These are phyloP conservation scores for Emberiza fucata DNA, from an alignment of 2,113 vertebrate genomes.

Conservation along the genomic window DNA sequence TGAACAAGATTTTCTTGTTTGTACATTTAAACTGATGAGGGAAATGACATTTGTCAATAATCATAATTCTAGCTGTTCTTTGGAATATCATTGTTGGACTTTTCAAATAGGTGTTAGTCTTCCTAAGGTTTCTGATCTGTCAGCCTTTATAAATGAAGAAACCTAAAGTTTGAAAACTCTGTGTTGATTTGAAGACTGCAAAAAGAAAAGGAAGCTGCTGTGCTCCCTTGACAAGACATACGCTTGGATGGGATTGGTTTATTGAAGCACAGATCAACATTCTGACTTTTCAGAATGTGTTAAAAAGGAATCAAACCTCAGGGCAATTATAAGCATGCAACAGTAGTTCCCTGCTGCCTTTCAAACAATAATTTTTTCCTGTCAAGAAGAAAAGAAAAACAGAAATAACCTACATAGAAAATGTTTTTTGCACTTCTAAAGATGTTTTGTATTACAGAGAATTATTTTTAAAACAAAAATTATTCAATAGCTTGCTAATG, in stretches of 20 bases:
- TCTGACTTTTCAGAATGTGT: slow-evolving; percentile 12
- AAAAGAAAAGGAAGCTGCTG: not conserved
- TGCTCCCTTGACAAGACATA: not conserved
- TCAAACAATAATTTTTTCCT: not conserved
- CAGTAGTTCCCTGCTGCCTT: not conserved
- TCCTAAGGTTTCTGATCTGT: not conserved
- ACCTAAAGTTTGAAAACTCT: not conserved
- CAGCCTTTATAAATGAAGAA: not conserved
- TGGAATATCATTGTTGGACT: not conserved
- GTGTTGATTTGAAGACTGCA: not conserved
- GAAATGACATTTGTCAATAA: not conserved
- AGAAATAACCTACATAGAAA: not conserved
- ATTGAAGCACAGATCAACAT: not conserved
- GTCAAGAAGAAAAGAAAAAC: not conserved
- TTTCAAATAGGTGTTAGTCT: not conserved
- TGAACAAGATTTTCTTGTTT: not conserved
- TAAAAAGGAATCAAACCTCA: slow-evolving; percentile 8
- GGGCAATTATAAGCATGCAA: not conserved
- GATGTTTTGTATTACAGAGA: not conserved
- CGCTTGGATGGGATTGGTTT: not conserved
- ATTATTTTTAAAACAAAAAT: not conserved
- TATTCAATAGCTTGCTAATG: not conserved
- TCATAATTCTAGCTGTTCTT: not conserved
- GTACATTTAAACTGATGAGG: not conserved
- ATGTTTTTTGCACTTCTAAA: not conserved